Evolutionary conservation across 2,888 invertebrate species (phyloP), one percentile per base, ranked within the genome.

Genomic region (Drosophila cognata): DNA sequence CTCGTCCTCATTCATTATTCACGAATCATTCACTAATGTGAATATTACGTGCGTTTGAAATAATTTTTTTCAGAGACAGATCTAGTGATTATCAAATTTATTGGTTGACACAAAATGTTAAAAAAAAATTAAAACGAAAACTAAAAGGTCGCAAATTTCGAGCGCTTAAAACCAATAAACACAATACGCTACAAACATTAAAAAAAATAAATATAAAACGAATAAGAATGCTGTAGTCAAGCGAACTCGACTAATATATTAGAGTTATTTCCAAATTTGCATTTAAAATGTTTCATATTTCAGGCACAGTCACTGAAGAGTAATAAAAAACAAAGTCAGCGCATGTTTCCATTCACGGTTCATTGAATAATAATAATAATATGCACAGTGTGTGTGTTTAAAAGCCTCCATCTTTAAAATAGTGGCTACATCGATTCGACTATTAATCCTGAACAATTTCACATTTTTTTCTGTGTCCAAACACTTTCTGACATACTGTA

Each of bases 41-140:
- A 55, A 55, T 58, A 56, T 16, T 31, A 29, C 70, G 38, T 65
- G 71, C 61, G 65, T 76, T 58, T 50, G 33, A 43, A 71, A 57
- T 70, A 28, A 58, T 71, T 74, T 31, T 61, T 58, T 55, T 56
- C 55, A n/a, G 4, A 10, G 13, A 51, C 11, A 16, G n/a, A 33
- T 66, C 84, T 87, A 81, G 79, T 82, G 82, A 81, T 81, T 89
- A 81, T 81, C 70, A 81, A 84, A 87, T 87, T 78, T 76, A 81
- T 84, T 78, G 69, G 71, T 79, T 87, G 78, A 87, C 16, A 36
- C 21, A 69, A 38, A 36, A 36, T 1, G 1, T 1, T 11, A 2
- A 10, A 0, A 41, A 33, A 28, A 21, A 53, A 33, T 21, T 16
- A n/a, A 51, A 16, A 41, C 35, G 43, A 53, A 18, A 28, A 46